phyloP scores from a whole-genome alignment of 2,888 invertebrate species.

The Plusia festucae region DNA sequence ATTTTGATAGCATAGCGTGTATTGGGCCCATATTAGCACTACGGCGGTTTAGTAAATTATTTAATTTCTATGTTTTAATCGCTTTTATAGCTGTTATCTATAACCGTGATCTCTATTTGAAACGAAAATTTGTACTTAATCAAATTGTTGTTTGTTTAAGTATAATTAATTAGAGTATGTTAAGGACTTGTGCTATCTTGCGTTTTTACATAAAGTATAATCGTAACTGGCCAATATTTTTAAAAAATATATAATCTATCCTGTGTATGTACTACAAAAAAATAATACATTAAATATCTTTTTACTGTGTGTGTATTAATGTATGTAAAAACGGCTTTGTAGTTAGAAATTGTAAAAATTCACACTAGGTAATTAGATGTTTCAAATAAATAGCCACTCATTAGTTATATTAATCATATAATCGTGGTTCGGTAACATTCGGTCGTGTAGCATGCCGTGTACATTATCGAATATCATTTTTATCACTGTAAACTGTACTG shows the following conservation, averaged over 20 bases:
- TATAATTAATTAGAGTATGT: slow-evolving; percentile 64
- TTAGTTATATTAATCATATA: slow-evolving; percentile 56
- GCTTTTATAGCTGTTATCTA: slow-evolving; percentile 63
- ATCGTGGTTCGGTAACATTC: slow-evolving; percentile 46
- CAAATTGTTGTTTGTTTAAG: slow-evolving; percentile 76
- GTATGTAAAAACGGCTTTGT: slow-evolving; percentile 78
- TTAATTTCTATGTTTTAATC: slow-evolving; percentile 55
- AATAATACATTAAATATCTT: slow-evolving; percentile 64
- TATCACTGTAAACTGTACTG: slow-evolving; percentile 43
- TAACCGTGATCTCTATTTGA: slow-evolving; percentile 74
- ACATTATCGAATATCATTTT: slow-evolving; percentile 33
- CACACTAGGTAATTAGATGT: slow-evolving; percentile 72
- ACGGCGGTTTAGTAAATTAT: slow-evolving; percentile 51
- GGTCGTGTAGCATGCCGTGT: slow-evolving; percentile 43
- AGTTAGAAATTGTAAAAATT: slow-evolving; percentile 79
- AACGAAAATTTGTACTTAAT: slow-evolving; percentile 76
- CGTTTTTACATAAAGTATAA: slow-evolving; percentile 64
- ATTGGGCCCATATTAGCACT: slow-evolving; percentile 60
- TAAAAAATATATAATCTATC: slow-evolving; percentile 64
- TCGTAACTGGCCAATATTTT: slow-evolving; percentile 72
- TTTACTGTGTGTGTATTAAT: slow-evolving; percentile 74
- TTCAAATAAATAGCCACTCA: slow-evolving; percentile 65
- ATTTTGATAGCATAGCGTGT: slow-evolving; percentile 59
- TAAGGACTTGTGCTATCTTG: slow-evolving; percentile 70
- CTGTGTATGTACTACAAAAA: slow-evolving; percentile 59